A percentile compares a stretch with the other conserved stretches of the same genome.
These are phyloP conservation scores for Frieseomelitta varia DNA, from an alignment of 1,140 invertebrate genomes.

Conservation along the genomic window DNA sequence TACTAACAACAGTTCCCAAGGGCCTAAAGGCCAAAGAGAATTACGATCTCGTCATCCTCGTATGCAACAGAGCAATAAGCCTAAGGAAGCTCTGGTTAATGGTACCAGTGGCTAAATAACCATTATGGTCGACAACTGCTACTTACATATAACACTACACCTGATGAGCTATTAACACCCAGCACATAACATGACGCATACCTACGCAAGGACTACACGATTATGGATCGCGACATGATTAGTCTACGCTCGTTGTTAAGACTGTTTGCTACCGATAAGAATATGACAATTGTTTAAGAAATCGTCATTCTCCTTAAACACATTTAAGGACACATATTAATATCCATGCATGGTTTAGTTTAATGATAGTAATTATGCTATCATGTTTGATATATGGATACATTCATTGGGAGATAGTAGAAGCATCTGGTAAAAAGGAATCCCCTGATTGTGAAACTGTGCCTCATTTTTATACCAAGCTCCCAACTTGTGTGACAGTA, in stretches of 20 bases:
- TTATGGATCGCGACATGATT: conserved; percentile 80
- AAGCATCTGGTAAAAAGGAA: conserved; percentile 75
- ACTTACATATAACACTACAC: conserved; percentile 67
- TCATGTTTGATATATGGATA: conserved; percentile 77
- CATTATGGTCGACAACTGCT: conserved; percentile 56
- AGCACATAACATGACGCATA: conserved; percentile 80
- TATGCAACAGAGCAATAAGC: conserved; percentile 82
- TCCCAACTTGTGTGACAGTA: conserved; percentile 75
- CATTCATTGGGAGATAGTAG: conserved; percentile 81
- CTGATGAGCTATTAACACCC: conserved; percentile 76
- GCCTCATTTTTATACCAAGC: conserved; percentile 81
- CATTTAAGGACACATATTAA: conserved; percentile 80
- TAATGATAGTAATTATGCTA: conserved; percentile 73
- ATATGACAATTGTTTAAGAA: conserved; percentile 79
- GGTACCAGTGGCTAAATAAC: conserved; percentile 83
- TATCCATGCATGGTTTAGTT: conserved; percentile 82
- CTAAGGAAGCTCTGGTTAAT: conserved; percentile 85
- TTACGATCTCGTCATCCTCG: conserved; percentile 78
- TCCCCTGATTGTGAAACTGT: conserved; percentile 81
- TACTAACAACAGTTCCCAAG: conserved; percentile 74
- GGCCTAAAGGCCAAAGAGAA: conserved; percentile 79
- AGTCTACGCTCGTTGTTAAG: conserved; percentile 82
- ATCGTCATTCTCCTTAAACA: conserved; percentile 78
- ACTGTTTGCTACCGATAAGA: conserved; percentile 81
- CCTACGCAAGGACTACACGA: conserved; percentile 79